These are phyloP conservation scores for Anthopleura sola DNA, from an alignment of 64 coral and sea anemone species.

Conservation along the genomic window DNA sequence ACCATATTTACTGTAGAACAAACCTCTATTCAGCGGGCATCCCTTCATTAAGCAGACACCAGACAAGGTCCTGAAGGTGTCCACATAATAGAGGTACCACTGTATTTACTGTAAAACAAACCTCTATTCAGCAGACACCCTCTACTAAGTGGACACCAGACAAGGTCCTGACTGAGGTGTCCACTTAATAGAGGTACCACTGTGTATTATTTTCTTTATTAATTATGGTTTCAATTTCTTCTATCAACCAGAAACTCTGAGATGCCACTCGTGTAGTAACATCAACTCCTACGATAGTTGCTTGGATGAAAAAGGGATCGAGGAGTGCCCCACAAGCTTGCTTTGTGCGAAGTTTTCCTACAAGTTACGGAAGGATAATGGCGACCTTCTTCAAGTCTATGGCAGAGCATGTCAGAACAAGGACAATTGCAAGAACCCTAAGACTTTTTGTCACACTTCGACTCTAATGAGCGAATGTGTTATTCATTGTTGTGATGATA, in stretches of 20 bases:
- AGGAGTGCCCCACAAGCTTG: background rate
- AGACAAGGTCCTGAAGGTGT: no score
- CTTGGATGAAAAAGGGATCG: background rate
- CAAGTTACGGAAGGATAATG: background rate
- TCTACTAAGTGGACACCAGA: no score
- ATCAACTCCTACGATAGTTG: background rate
- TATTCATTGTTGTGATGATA: conserved; percentile 13
- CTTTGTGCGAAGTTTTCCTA: conserved; percentile 5
- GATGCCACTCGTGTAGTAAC: conserved; percentile 4
- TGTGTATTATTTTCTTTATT: no score
- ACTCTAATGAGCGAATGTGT: background rate
- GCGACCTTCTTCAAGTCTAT: background rate
- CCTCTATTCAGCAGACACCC: no score
- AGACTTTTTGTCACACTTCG: background rate
- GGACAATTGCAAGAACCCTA: conserved; percentile 11
- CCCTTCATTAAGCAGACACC: no score
- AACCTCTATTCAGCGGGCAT: no score
- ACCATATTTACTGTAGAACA: no score
- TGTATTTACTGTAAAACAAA: no score
- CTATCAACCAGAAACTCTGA: background rate
- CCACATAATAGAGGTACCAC: no score
- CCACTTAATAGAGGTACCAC: no score
- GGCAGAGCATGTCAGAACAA: background rate
- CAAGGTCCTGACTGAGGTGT: no score
- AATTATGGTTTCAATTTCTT: no score